Evolutionary conservation across 2,888 invertebrate species (phyloP), one percentile per base, ranked within the genome.

Genomic region (Drosophila bunnanda): DNA sequence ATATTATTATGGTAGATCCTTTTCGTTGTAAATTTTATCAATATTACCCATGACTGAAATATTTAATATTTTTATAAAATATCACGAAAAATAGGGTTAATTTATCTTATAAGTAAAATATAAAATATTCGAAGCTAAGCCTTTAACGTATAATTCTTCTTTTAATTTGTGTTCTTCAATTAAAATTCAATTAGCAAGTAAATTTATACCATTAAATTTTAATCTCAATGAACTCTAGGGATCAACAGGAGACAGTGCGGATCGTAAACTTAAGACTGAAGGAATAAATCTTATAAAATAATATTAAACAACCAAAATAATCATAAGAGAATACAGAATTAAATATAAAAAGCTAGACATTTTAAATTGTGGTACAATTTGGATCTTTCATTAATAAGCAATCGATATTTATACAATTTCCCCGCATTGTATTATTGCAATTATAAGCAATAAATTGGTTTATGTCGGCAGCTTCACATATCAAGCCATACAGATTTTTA

Each of bases 401-500:
- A 10, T n/a, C 28, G 6, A 32, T 32, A 9, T n/a, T 36, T 30
- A 3, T 22, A 30, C 34, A 15, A 36, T 36, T 30, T 43, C 12
- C 17, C n/a, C 22, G 10, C 32, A 36, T 17, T 44, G 57, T 39
- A 20, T 32, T 56, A 25, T 70, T 10, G 57, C 71, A 70, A 56
- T 69, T 61, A 73, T 73, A 25, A 25, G 41, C 73, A 72, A 73
- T 61, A 50, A 44, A 61, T 72, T 60, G 48, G 44, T 46, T 66
- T 39, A 70, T 56, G 66, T 57, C 44, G 44, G 71, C 72, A 48
- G 39, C 46, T 48, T 48, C 48, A 44, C 44, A 70, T 71, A 57
- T 70, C 46, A 38, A 36, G n/a, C 41, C 72, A 55, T 44, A 55
- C 55, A 17, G 75, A 71, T 71, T 71, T 61, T 75, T 65, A 74